Evolutionary conservation across 53 echinoderm and acorn worm genomes (phyloP), one percentile per base, ranked within the genome.

Genomic region (Paracentrotus lividus): DNA sequence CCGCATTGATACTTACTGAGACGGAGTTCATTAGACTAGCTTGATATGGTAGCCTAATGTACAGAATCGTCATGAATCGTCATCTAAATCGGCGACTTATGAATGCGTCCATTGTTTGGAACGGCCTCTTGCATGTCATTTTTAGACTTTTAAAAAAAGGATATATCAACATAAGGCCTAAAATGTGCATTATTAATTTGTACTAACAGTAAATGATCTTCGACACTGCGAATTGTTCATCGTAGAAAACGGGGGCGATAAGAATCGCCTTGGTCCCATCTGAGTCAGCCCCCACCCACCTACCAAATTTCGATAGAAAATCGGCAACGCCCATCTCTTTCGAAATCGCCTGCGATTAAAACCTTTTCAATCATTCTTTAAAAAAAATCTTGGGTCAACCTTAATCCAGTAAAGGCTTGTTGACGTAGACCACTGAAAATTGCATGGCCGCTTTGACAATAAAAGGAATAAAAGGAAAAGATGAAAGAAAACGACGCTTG

Each of bases 341-440:
- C 6, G n/a, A 38, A 72, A 72, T 38, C 4, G 38, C 69, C 40
- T 6, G 38, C 3, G 18, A 38, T 36, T 4, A 69, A 69, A 69
- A 9, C 24, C 81, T 45, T 81, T 81, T 45, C 47, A 40, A 18
- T 76, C 8, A 45, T 47, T n/a, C n/a, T n/a, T 81, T 27, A 27
- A 12, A 47, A 81, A 81, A 8, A 47, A 9, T 81, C 44, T 47
- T 81, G 81, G 81, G 38, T 49, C 27, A 7, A 45, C 26, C 47
- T 81, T 78, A 78, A 78, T 81, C 81, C 81, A 81, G 44, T 10
- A 26, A 47, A 47, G 26, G 44, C 44, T 81, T 81, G n/a, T 47
- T 81, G 81, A 81, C 81, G 81, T 81, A 81, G 81, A 44, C 49
- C 27, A 81, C 13, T 8, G 47, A n/a, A 81, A 14, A 42, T 26